Evolutionary conservation across 2,113 vertebrate species (phyloP).

Genomic region (Festucalex cinctus): DNA sequence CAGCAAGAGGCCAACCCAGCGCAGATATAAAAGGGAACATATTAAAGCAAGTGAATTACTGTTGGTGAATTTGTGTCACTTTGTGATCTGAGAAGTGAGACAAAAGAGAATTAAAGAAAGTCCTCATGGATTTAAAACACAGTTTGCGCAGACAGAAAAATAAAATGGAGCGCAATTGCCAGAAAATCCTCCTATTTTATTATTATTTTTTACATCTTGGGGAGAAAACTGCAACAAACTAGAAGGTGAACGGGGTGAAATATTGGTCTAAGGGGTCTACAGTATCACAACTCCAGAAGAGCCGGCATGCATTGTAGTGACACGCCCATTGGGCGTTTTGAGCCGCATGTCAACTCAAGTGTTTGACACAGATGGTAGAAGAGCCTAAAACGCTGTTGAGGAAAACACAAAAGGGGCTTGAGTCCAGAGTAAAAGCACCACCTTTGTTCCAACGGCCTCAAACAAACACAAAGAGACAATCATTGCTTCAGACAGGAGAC

Average conservation of each 20-base stretch:
- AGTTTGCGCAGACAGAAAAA: constrained; percentile 21
- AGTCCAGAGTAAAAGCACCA: constrained; percentile 4
- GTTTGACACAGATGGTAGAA: not conserved
- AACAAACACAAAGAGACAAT: constrained; percentile 12
- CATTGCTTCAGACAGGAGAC: not conserved
- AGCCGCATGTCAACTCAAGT: constrained; percentile 17
- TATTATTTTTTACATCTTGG: constrained; percentile 10
- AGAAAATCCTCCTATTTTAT: constrained; percentile 23
- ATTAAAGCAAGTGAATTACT: not conserved
- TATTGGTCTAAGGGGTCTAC: constrained; percentile 8
- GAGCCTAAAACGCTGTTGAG: constrained; percentile 14
- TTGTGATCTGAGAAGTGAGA: constrained; percentile 24
- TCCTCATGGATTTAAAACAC: constrained; percentile 29
- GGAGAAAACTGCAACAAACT: not conserved
- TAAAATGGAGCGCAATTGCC: constrained; percentile 11
- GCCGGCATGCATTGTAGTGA: constrained; percentile 5
- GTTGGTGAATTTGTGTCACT: constrained; percentile 28
- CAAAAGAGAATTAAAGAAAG: constrained; percentile 27
- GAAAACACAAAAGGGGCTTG: constrained; percentile 19
- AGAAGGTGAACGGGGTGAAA: constrained; percentile 18
- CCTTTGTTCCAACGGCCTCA: constrained; percentile 12
- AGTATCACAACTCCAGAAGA: constrained; percentile 7
- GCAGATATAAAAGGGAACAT: constrained; percentile 4
- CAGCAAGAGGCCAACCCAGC: constrained; percentile 14
- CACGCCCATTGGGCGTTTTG: constrained; percentile 13